Evolutionary conservation across 2,888 invertebrate species (phyloP).

Genomic region (Heterodera filipjevi): DNA sequence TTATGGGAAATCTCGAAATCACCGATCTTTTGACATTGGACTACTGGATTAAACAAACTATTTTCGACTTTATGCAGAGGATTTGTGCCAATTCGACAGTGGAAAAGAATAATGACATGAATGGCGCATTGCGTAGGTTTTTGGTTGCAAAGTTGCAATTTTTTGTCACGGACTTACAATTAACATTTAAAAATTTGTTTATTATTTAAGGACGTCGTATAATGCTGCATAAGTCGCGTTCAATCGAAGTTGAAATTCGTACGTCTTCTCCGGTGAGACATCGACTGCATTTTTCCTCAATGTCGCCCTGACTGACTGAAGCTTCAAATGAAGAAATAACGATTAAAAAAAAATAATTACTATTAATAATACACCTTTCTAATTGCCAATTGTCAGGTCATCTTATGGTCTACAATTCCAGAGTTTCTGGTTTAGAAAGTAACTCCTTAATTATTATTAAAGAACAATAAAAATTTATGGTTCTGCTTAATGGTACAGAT

Average conservation of each 20-base stretch:
- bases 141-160: neutral
- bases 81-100: neutral
- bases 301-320: neutral
- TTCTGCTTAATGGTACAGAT: too few relatives aligned
- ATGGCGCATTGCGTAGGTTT: neutral
- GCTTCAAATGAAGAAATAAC: neutral
- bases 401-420: too few relatives aligned
- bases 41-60: slow-evolving; percentile 29
- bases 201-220: slow-evolving; percentile 14
- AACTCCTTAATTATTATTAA: too few relatives aligned
- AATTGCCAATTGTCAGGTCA: too few relatives aligned
- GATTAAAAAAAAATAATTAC: too few relatives aligned
- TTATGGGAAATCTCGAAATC: slow-evolving; percentile 7
- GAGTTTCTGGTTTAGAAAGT: too few relatives aligned
- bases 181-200: neutral
- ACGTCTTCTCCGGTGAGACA: slow-evolving; percentile 1
- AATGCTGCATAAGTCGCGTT: neutral
- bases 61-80: slow-evolving; percentile 14
- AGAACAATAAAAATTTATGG: too few relatives aligned
- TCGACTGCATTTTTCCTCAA: slow-evolving; percentile 17
- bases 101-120: neutral
- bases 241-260: slow-evolving; percentile 21
- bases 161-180: neutral
- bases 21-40: slow-evolving; percentile 26
- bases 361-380: too few relatives aligned